Percentiles rank a stretch among this genome's conserved stretches.
phyloP scores from a whole-genome alignment of 2,888 invertebrate genomes.

The Girardia tigrina region DNA sequence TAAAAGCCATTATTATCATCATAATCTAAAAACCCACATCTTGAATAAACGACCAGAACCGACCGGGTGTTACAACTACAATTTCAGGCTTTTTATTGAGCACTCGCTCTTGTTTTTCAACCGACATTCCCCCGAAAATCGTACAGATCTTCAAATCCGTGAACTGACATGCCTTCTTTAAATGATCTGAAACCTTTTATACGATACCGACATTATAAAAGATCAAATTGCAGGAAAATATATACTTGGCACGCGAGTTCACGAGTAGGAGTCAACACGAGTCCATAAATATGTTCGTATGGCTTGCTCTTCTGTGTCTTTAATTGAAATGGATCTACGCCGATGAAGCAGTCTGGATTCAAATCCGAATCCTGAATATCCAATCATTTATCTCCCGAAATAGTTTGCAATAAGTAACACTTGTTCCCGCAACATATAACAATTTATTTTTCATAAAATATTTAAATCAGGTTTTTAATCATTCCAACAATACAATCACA shows the following conservation, averaged over 20 bases:
- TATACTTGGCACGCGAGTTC: constrained; percentile 81
- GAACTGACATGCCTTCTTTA: constrained; percentile 29
- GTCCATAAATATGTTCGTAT: constrained; percentile 52
- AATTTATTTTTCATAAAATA: no score
- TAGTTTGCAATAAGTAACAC: no score
- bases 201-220: no score
- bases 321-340: neutral
- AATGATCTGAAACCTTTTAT: constrained; percentile 30
- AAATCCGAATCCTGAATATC: neutral
- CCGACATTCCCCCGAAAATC: constrained; percentile 81
- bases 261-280: constrained; percentile 83
- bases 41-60: constrained; percentile 79
- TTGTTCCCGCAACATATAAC: no score
- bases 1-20: constrained; percentile 38
- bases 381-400: no score
- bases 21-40: constrained; percentile 52
- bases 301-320: neutral
- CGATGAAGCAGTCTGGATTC: neutral
- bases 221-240: neutral
- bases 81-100: constrained; percentile 70
- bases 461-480: no score
- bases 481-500: no score
- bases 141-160: constrained; percentile 57
- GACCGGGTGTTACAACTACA: constrained; percentile 86
- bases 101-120: constrained; percentile 79